Base-by-base conservation (phyloP, 2,113 vertebrate genomes). In the Oncorhynchus keta region DNA sequence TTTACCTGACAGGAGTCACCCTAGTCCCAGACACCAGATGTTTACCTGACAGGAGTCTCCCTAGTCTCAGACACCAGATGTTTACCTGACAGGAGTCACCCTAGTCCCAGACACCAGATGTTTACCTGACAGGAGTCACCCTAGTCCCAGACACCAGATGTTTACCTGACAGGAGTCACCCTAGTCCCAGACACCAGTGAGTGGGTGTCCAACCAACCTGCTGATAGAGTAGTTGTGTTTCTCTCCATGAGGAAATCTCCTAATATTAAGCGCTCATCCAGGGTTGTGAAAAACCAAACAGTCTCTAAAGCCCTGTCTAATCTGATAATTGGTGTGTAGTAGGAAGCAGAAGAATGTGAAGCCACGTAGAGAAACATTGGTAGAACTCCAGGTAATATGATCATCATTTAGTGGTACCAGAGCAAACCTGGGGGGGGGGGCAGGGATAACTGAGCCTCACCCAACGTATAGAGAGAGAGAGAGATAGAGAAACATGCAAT, bases 311-410 rank as follows among this genome's bases (percentile, higher is more conserved):
- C 16, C 9, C 39, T 39, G 28, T 51, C 22, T 68, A 20, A 78
- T 70, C 55, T 76, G 78, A 35, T 78, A 80, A 78, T 14, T 57
- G 39, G 55, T 75, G 80, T 71, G 55, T 86, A 57, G 64, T 20
- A 77, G 39, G 39, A 45, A 49, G 68, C 68, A 28, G 51, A 74
- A 81, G 70, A 72, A 28, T 62, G 57, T 73, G 73, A 12, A 13
- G 55, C 78, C 11, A 16, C 68, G 74, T 55, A 71, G 75, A 18
- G 72, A 24, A 45, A 70, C 30, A 14, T 49, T 68, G 9, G 76
- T 70, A 57, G 70, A 79, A 82, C 76, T 80, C 67, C 48, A 70
- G 64, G 57, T 72, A 35, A 59, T 32, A 28, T n/a, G 16, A 78
- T 28, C 12, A 77, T 72, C 59, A 61, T 61, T 61, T 5, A 61